A percentile compares a stretch with the other conserved stretches of the same genome.
These are phyloP conservation scores for Acrobasis repandana DNA, from an alignment of 2,888 invertebrate genomes.

Conservation along the genomic window DNA sequence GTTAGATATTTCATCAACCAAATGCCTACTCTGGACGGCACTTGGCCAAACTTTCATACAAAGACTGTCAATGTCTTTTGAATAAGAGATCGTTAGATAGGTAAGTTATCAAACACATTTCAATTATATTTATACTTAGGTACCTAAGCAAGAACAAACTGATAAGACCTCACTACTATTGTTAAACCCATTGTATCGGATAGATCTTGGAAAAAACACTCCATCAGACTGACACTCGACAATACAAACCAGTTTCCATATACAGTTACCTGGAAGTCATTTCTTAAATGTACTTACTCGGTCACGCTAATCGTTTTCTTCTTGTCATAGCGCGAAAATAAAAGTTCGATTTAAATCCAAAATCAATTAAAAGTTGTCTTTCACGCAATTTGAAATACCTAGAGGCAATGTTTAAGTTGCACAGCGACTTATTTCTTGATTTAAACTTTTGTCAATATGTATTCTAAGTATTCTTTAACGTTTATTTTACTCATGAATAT, in stretches of 20 bases:
- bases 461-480: no score
- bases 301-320: slow-evolving; percentile 48
- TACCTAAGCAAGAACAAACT: slow-evolving; percentile 1
- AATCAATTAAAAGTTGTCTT: slow-evolving; percentile 21
- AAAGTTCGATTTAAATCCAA: slow-evolving; percentile 36
- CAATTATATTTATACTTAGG: no score
- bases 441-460: neutral
- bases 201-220: slow-evolving; percentile 62
- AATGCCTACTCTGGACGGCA: no score
- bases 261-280: slow-evolving; percentile 75
- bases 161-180: slow-evolving; percentile 1
- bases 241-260: slow-evolving; percentile 66
- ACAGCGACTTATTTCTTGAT: neutral
- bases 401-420: neutral
- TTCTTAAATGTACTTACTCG: slow-evolving; percentile 63
- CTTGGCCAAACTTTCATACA: no score
- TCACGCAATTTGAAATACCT: neutral
- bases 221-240: slow-evolving; percentile 48
- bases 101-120: no score
- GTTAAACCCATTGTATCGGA: slow-evolving; percentile 33
- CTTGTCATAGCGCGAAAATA: slow-evolving; percentile 41
- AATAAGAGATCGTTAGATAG: no score
- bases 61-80: no score
- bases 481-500: neutral
- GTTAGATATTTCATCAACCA: no score